These are phyloP conservation scores for Halictus rubicundus DNA, from an alignment of 1,140 invertebrate genomes.

Conservation along the genomic window DNA sequence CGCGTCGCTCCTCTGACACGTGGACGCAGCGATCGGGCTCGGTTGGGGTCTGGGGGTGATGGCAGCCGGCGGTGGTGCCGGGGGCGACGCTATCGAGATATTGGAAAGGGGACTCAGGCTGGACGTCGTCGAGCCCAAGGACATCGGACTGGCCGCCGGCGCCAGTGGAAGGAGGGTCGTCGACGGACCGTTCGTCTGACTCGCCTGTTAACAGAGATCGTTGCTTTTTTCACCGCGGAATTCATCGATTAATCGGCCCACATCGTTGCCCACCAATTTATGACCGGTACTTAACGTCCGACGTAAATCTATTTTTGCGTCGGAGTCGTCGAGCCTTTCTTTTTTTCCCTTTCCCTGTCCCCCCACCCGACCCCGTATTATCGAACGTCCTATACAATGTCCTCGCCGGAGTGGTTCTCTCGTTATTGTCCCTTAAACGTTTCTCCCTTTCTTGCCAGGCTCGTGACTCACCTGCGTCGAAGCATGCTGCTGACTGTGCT, in stretches of 20 bases:
- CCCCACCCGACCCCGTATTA: background rate
- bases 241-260: slow-evolving; percentile 34
- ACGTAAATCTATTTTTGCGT: slow-evolving; percentile 42
- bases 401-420: background rate
- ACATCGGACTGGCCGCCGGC: slow-evolving; percentile 83
- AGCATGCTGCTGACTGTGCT: slow-evolving; percentile 68
- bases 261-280: slow-evolving; percentile 32
- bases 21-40: slow-evolving; percentile 74
- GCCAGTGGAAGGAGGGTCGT: slow-evolving; percentile 80
- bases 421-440: background rate
- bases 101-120: slow-evolving; percentile 87
- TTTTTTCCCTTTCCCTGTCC: background rate
- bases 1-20: slow-evolving; percentile 83
- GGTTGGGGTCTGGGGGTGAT: slow-evolving; percentile 82
- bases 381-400: background rate
- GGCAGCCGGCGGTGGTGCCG: slow-evolving; percentile 79
- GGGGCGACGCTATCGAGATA: slow-evolving; percentile 83
- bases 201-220: slow-evolving; percentile 68
- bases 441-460: background rate
- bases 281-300: slow-evolving; percentile 30
- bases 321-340: background rate
- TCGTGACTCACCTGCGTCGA: slow-evolving; percentile 68
- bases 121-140: slow-evolving; percentile 83
- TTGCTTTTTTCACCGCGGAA: slow-evolving; percentile 16
- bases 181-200: slow-evolving; percentile 72